These are phyloP conservation scores for Mormyrus lacerda DNA, from an alignment of 2,113 vertebrate genomes.

Conservation along the genomic window DNA sequence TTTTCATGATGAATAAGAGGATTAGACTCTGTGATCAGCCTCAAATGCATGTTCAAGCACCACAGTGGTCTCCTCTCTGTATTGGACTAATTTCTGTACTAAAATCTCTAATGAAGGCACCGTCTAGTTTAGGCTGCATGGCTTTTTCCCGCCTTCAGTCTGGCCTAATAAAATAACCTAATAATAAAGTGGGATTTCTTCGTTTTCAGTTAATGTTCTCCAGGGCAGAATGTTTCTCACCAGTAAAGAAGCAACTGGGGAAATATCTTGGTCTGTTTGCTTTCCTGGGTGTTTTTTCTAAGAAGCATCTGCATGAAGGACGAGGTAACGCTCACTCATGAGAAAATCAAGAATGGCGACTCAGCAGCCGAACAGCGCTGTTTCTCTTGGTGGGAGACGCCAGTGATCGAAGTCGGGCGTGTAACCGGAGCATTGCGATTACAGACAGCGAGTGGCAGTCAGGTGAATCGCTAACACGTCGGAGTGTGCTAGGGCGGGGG, in stretches of 20 bases:
- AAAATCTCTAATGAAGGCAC: background rate
- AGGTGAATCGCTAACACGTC: conserved; percentile 38
- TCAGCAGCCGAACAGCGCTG: background rate
- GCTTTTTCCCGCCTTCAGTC: conserved; percentile 39
- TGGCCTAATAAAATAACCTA: conserved; percentile 15
- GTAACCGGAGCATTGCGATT: conserved; percentile 11
- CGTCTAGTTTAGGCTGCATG: background rate
- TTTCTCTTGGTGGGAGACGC: background rate
- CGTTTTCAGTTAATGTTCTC: background rate
- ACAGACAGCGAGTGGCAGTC: conserved; percentile 30
- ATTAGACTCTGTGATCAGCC: background rate
- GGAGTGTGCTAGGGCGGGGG: conserved; percentile 3
- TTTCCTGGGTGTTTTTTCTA: background rate
- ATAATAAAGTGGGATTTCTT: background rate
- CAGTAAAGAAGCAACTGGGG: background rate
- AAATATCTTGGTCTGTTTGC: background rate
- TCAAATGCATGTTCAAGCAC: background rate
- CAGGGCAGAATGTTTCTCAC: background rate
- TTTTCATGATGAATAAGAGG: background rate
- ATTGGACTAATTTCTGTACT: background rate
- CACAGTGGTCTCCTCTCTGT: background rate
- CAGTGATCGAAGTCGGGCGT: background rate
- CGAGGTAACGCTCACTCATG: background rate
- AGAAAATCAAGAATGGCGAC: background rate
- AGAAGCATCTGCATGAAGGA: background rate